Evolutionary conservation across 1,140 invertebrate species (phyloP).

Genomic region (Cecropterus lyciades): DNA sequence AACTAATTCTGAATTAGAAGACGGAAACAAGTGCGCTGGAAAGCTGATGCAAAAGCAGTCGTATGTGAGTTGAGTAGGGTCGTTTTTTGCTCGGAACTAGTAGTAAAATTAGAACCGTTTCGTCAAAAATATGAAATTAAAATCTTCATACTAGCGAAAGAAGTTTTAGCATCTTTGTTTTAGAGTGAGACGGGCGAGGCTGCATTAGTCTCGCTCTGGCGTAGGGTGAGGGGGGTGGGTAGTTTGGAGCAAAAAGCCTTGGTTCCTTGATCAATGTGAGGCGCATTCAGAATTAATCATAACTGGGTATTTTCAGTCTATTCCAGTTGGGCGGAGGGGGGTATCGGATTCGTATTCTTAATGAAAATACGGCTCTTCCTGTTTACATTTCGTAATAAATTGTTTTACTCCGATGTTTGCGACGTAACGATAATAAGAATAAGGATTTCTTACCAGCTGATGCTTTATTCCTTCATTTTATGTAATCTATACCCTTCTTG

Average conservation of each 20-base stretch:
- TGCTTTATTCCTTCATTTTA: neutral
- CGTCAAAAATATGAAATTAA: slow-evolving; percentile 84
- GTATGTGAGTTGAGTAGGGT: slow-evolving; percentile 43
- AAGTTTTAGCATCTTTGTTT: slow-evolving; percentile 84
- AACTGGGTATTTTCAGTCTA: slow-evolving; percentile 83
- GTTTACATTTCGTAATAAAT: slow-evolving; percentile 84
- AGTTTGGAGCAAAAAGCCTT: slow-evolving; percentile 80
- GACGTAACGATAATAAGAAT: slow-evolving; percentile 41
- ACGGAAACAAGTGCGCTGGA: slow-evolving; percentile 69
- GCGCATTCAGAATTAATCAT: slow-evolving; percentile 83
- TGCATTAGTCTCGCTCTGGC: slow-evolving; percentile 78
- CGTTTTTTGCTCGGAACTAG: slow-evolving; percentile 21
- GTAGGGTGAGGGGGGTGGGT: slow-evolving; percentile 62
- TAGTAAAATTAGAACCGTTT: slow-evolving; percentile 80
- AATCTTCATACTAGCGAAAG: slow-evolving; percentile 84
- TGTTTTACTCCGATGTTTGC: slow-evolving; percentile 78
- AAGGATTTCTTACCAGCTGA: slow-evolving; percentile 15
- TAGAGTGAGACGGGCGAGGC: slow-evolving; percentile 75
- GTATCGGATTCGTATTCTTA: slow-evolving; percentile 79
- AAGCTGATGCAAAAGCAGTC: slow-evolving; percentile 38
- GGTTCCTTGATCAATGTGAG: slow-evolving; percentile 81
- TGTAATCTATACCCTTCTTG: neutral
- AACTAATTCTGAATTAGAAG: slow-evolving; percentile 83
- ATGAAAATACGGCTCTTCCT: slow-evolving; percentile 82
- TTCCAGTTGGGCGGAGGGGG: slow-evolving; percentile 58